Evolutionary conservation across 2,113 vertebrate species (phyloP).

Genomic region (Balaeniceps rex): DNA sequence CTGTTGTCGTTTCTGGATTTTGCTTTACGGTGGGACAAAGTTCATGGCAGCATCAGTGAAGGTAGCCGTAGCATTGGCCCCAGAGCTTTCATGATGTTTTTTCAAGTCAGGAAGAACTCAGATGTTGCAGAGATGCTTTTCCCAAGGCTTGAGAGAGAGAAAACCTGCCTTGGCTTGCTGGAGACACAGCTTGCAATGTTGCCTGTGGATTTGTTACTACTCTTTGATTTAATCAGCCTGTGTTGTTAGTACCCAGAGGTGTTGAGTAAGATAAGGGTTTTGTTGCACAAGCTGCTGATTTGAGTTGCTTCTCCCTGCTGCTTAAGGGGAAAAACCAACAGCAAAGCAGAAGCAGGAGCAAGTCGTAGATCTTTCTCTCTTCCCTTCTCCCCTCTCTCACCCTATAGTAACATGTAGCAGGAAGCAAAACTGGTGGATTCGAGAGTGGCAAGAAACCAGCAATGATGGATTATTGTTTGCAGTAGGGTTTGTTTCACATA

Average conservation of each 20-base stretch:
- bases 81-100: not conserved
- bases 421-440: not conserved
- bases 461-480: not conserved
- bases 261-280: not conserved
- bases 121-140: not conserved
- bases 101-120: not conserved
- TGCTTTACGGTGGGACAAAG: not conserved
- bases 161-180: not conserved
- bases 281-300: not conserved
- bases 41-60: not conserved
- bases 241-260: constrained; percentile 2
- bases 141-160: not conserved
- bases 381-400: not conserved
- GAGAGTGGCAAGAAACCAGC: not conserved
- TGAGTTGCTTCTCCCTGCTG: not conserved
- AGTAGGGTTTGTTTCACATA: not conserved
- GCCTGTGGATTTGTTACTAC: not conserved
- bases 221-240: constrained; percentile 1
- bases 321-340: not conserved
- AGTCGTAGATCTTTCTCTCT: not conserved
- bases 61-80: not conserved
- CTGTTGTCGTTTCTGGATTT: not conserved
- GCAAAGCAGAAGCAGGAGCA: not conserved
- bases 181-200: not conserved
- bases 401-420: not conserved